Evolutionary conservation across 2,113 vertebrate genomes (phyloP).

Genomic region (Mirza zaza): DNA sequence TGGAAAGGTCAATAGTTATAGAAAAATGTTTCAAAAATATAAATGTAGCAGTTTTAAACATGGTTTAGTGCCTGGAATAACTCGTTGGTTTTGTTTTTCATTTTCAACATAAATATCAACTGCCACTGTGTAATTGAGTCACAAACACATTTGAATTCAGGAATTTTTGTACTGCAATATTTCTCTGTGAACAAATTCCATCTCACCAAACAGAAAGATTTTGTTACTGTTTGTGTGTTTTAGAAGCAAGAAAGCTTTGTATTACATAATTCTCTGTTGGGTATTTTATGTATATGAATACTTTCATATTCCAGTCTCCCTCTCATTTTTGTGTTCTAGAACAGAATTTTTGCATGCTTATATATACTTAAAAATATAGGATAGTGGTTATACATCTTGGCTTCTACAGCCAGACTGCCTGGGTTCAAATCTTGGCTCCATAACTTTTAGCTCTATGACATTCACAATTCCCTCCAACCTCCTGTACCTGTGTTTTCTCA

Average conservation of each 20-base stretch:
- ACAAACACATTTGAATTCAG: slow-evolving; percentile 56
- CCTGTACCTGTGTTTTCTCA: not conserved
- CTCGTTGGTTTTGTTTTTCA: slow-evolving; percentile 62
- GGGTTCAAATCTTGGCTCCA: slow-evolving; percentile 4
- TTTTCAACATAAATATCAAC: slow-evolving; percentile 74
- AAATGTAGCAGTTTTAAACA: slow-evolving; percentile 63
- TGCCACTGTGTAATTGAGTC: slow-evolving; percentile 56
- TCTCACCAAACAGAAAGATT: slow-evolving; percentile 65
- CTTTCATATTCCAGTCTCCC: slow-evolving; percentile 13
- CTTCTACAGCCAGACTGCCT: not conserved
- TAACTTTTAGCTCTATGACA: not conserved
- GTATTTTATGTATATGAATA: slow-evolving; percentile 41
- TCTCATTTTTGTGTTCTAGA: slow-evolving; percentile 53
- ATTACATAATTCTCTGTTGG: slow-evolving; percentile 26
- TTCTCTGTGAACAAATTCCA: slow-evolving; percentile 57
- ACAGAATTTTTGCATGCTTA: slow-evolving; percentile 48
- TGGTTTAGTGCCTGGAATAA: slow-evolving; percentile 69
- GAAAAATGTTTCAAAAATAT: slow-evolving; percentile 71
- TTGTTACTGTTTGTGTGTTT: slow-evolving; percentile 68
- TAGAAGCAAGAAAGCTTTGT: slow-evolving; percentile 35
- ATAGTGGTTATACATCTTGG: not conserved
- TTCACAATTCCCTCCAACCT: not conserved
- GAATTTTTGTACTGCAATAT: slow-evolving; percentile 67
- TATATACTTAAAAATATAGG: not conserved
- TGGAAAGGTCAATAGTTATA: slow-evolving; percentile 63